Base-by-base conservation (phyloP, 2,888 invertebrate genomes). In the Atethmia centrago region DNA sequence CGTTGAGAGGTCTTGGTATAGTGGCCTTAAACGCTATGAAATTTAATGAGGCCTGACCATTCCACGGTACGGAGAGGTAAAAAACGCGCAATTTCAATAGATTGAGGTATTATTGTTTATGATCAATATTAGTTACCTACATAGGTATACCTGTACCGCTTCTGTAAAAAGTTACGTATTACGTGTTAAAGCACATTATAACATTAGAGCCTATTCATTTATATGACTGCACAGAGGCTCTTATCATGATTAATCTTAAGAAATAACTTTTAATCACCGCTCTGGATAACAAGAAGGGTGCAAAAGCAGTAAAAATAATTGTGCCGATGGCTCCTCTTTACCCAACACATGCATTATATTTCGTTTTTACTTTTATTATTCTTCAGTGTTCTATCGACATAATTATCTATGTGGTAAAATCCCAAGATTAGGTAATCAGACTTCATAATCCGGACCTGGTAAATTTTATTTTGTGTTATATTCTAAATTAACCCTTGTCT, bases 1-100 rank as follows among this genome's bases (percentile, higher is more conserved):
- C 71, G 31, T 45, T 0, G 16, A 61, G 45, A 66, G 88, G 47
- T 88, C 91, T 84, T 5, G 40, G 4, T 80, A 71, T 16, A 74
- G 25, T 91, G 90, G 92, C 70, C n/a, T 55, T 53, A 68, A 79
- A 74, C 85, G 88, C 88, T 86, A 86, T 88, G 89, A 85, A 88
- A 90, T 80, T 90, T 88, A 90, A 90, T 91, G 91, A 90, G 87
- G 90, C 91, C 87, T 92, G 88, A 91, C 91, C 86, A 86, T 71
- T 82, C 83, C 83, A 83, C 83, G 79, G 85, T 87, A 87, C 70
- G 78, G 61, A 72, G 78, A 74, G 2, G 74, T 62, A 88, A 88
- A 90, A 92, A 90, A 80, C 66, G 67, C 59, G 67, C 77, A 87
- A 88, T 90, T 90, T 87, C 82, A 86, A 89, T 90, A 87, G 77